Conservation (phyloP, 2,113 vertebrate species). For the Mormyrus iriodes region DNA sequence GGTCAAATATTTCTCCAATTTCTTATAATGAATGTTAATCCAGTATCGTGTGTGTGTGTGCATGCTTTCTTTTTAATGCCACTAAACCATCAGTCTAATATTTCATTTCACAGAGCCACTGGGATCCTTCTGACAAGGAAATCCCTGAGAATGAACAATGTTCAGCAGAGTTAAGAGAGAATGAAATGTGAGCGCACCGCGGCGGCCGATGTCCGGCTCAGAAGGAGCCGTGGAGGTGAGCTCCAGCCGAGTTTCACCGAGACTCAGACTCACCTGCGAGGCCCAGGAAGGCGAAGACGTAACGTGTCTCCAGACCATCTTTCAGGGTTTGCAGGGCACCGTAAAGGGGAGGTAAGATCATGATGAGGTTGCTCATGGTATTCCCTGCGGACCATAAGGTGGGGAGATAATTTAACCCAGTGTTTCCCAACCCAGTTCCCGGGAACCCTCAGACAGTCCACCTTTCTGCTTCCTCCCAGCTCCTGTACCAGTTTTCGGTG, state of each 20-base stretch:
- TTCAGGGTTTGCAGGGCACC: conserved; percentile 81
- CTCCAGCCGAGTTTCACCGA: neutral
- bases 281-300: conserved; percentile 83
- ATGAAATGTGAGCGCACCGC: neutral
- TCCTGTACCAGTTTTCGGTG: too few relatives aligned
- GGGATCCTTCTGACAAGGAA: neutral
- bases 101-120: neutral
- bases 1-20: neutral
- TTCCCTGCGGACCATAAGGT: conserved; percentile 74
- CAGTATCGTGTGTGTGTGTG: neutral
- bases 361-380: conserved; percentile 97
- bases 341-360: conserved; percentile 92
- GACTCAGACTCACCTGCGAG: conserved; percentile 71
- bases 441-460: neutral
- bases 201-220: neutral
- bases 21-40: neutral
- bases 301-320: conserved; percentile 83
- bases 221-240: neutral
- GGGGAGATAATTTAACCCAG: conserved; percentile 9
- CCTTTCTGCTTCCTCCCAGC: too few relatives aligned
- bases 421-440: neutral
- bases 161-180: neutral
- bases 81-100: neutral
- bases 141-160: neutral
- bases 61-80: neutral